phyloP scores from a whole-genome alignment of 2,113 vertebrate species.

The Climacteris rufus region DNA sequence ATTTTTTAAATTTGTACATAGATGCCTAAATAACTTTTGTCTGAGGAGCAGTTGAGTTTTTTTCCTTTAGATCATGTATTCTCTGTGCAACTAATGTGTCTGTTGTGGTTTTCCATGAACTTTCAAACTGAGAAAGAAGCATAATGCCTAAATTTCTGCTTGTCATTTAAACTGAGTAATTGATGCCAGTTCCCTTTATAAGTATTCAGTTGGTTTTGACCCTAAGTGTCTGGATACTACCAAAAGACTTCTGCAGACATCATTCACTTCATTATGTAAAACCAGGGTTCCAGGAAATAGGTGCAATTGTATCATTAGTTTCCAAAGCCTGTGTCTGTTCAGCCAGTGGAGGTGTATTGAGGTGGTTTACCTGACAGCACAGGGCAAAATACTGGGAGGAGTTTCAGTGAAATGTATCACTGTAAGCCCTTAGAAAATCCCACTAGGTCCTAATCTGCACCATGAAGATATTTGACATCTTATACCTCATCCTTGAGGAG shows the following conservation, averaged over 20 bases:
- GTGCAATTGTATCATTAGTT: neutral
- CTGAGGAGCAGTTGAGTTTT: neutral
- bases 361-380: accelerated
- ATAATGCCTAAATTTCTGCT: neutral
- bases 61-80: neutral
- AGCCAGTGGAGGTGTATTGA: neutral
- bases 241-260: neutral
- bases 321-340: neutral
- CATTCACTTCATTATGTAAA: neutral
- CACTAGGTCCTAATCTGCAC: neutral
- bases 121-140: neutral
- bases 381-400: neutral
- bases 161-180: neutral
- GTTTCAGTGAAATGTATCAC: neutral
- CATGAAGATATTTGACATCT: neutral
- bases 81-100: neutral
- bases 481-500: neutral
- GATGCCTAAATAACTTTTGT: neutral
- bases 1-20: neutral
- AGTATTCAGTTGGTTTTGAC: neutral
- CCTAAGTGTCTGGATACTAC: neutral
- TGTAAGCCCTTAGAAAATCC: neutral
- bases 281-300: neutral
- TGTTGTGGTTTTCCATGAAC: neutral
- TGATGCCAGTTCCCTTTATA: neutral